phyloP scores from a whole-genome alignment of 2,888 invertebrate genomes.

The Lymantria dispar region DNA sequence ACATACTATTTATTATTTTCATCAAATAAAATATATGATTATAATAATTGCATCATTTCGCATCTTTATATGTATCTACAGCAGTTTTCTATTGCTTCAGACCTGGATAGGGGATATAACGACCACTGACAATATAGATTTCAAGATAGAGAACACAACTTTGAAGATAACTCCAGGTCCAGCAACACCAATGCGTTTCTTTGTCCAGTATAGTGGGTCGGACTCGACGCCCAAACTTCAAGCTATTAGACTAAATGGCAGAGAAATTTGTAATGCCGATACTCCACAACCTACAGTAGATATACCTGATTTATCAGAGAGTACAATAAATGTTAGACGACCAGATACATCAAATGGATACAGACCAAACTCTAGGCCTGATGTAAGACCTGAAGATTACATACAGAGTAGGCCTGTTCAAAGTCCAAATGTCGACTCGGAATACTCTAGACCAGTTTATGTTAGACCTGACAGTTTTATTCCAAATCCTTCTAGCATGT shows the following conservation, averaged over 20 bases:
- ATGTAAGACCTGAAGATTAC: slow-evolving; percentile 39
- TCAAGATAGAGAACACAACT: slow-evolving; percentile 81
- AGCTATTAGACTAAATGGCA: slow-evolving; percentile 80
- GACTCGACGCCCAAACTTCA: slow-evolving; percentile 72
- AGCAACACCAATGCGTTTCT: slow-evolving; percentile 80
- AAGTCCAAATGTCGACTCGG: slow-evolving; percentile 43
- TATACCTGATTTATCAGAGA: slow-evolving; percentile 29
- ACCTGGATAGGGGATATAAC: slow-evolving; percentile 84
- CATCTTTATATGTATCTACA: no score
- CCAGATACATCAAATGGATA: slow-evolving; percentile 7
- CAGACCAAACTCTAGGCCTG: slow-evolving; percentile 13
- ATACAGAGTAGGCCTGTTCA: slow-evolving; percentile 50
- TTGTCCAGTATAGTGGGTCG: slow-evolving; percentile 81
- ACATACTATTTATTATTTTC: no score
- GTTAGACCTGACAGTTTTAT: slow-evolving; percentile 44
- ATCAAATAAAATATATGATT: no score
- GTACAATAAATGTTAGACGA: neutral
- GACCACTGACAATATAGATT: slow-evolving; percentile 81
- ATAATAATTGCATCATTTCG: no score
- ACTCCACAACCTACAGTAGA: slow-evolving; percentile 50
- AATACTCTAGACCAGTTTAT: slow-evolving; percentile 49
- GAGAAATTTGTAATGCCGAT: slow-evolving; percentile 80
- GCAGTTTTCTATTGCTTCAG: slow-evolving; percentile 45
- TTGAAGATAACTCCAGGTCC: slow-evolving; percentile 82
- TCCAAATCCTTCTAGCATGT: slow-evolving; percentile 61